Evolutionary conservation across 92 coral and sea anemone species (phyloP).

Genomic region (Parazoanthus atlanticus): DNA sequence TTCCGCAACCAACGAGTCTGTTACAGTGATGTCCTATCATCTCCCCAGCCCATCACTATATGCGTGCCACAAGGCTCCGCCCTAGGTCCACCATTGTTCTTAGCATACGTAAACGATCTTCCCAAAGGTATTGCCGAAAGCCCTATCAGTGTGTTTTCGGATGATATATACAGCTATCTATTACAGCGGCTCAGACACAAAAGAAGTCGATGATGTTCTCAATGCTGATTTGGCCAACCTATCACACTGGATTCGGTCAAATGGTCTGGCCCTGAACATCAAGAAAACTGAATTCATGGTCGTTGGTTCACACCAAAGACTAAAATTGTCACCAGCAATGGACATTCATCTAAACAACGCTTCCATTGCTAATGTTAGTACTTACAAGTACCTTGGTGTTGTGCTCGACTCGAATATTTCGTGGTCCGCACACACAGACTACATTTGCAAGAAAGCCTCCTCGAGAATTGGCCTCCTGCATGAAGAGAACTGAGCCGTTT

Average conservation of each 20-base stretch:
- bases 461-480: slow-evolving; percentile 59
- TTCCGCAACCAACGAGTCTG: too few relatives aligned
- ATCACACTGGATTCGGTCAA: slow-evolving; percentile 17
- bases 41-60: too few relatives aligned
- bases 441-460: slow-evolving; percentile 41
- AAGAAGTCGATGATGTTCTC: too few relatives aligned
- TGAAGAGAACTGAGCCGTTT: slow-evolving; percentile 45
- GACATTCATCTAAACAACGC: slow-evolving; percentile 8
- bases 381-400: slow-evolving; percentile 30
- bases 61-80: too few relatives aligned
- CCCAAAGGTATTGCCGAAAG: too few relatives aligned
- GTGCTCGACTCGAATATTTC: slow-evolving; percentile 12
- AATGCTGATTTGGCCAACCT: slow-evolving; percentile 20
- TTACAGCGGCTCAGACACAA: too few relatives aligned
- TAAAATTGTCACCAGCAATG: neutral
- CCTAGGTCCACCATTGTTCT: too few relatives aligned
- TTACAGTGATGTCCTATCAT: too few relatives aligned
- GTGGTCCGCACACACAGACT: neutral
- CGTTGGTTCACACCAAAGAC: slow-evolving; percentile 29
- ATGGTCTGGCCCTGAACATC: slow-evolving; percentile 16
- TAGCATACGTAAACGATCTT: too few relatives aligned
- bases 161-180: too few relatives aligned
- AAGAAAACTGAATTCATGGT: slow-evolving; percentile 38
- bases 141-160: too few relatives aligned
- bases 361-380: slow-evolving; percentile 16